phyloP scores from a whole-genome alignment of 2,888 invertebrate genomes.

The Cristatella mucedo region DNA sequence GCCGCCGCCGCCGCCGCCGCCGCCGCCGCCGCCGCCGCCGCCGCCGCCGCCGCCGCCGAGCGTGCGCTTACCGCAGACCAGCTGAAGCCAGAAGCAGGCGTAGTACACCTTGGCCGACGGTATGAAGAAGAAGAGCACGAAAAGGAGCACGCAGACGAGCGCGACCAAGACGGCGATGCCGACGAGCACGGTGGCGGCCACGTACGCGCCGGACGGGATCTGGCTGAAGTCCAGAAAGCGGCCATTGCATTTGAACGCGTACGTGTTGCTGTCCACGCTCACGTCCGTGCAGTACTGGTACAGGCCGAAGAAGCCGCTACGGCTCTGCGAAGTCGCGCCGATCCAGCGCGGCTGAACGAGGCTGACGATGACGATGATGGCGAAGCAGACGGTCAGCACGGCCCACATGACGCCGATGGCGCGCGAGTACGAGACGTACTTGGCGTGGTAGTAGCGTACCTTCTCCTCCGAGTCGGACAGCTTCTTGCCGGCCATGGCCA shows the following conservation, averaged over 20 bases:
- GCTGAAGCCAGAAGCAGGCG: slow-evolving; percentile 83
- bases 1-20: too few relatives aligned
- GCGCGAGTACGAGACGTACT: slow-evolving; percentile 39
- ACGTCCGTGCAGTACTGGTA: slow-evolving; percentile 61
- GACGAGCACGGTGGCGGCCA: slow-evolving; percentile 70
- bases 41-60: too few relatives aligned
- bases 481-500: too few relatives aligned
- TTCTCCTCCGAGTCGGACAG: too few relatives aligned
- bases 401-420: slow-evolving; percentile 95
- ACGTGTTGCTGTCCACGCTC: slow-evolving; percentile 29
- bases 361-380: slow-evolving; percentile 81
- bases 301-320: slow-evolving; percentile 75
- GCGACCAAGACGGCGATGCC: slow-evolving; percentile 66
- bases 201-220: slow-evolving; percentile 66
- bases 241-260: slow-evolving; percentile 59
- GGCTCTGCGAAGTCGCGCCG: slow-evolving; percentile 40
- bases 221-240: slow-evolving; percentile 53
- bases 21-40: too few relatives aligned
- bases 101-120: slow-evolving; percentile 78
- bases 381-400: slow-evolving; percentile 89
- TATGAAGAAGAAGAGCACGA: slow-evolving; percentile 81
- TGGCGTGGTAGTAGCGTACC: slow-evolving; percentile 18
- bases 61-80: slow-evolving; percentile 81
- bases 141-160: slow-evolving; percentile 64
- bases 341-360: slow-evolving; percentile 66